phyloP scores from a whole-genome alignment of 2,888 invertebrate species.

The Pilophorus perplexus region DNA sequence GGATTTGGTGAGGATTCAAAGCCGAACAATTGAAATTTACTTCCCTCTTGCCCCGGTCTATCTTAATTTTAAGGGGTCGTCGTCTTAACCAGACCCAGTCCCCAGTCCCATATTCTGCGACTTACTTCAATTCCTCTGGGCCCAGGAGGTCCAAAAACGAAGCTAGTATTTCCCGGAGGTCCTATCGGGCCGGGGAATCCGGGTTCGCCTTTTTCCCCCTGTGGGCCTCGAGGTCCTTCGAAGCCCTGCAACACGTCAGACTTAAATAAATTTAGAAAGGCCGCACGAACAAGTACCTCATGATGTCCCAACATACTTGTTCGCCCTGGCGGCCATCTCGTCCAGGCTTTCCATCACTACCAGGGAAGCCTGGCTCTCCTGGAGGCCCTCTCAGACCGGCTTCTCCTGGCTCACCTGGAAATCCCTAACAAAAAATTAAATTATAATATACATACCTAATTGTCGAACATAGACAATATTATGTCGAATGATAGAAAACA shows the following conservation, averaged over 20 bases:
- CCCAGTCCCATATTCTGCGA: too few relatives aligned
- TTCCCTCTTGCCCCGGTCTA: too few relatives aligned
- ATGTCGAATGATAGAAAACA: too few relatives aligned
- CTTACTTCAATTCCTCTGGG: slow-evolving; percentile 51
- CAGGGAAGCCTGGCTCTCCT: slow-evolving; percentile 13
- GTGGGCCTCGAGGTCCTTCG: background rate
- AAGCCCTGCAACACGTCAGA: slow-evolving; percentile 1
- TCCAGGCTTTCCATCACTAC: slow-evolving; percentile 2
- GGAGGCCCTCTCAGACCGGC: background rate
- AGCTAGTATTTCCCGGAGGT: slow-evolving; percentile 19
- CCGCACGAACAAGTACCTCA: too few relatives aligned
- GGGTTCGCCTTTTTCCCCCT: slow-evolving; percentile 20
- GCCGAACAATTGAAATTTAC: too few relatives aligned
- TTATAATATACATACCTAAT: too few relatives aligned
- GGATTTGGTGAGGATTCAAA: too few relatives aligned
- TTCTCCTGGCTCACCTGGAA: background rate
- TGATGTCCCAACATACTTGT: too few relatives aligned
- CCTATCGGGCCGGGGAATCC: slow-evolving; percentile 50
- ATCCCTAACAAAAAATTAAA: slow-evolving; percentile 2
- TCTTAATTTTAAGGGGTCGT: background rate
- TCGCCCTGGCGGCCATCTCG: background rate
- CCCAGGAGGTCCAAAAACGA: slow-evolving; percentile 55
- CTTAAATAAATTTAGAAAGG: too few relatives aligned
- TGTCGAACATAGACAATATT: too few relatives aligned
- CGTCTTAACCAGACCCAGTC: too few relatives aligned